Evolutionary conservation across 2,888 invertebrate species (phyloP).

Genomic region (Calliphora vomitoria): DNA sequence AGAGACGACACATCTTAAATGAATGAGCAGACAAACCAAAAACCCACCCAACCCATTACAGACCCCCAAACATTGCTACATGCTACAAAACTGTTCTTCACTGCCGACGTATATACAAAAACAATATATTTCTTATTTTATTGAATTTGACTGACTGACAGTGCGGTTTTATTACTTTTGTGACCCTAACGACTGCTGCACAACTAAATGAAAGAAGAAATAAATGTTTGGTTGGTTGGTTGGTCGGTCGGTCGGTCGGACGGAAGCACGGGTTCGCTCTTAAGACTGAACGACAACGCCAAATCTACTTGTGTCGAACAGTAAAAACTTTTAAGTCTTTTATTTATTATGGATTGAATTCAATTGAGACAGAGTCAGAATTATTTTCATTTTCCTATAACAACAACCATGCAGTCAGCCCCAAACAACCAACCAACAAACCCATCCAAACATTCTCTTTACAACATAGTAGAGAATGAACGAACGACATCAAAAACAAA

Average conservation of each 20-base stretch:
- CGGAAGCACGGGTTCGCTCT: background rate
- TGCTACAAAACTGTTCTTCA: background rate
- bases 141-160: conserved; percentile 65
- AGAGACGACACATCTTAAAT: background rate
- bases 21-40: conserved; percentile 28
- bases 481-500: conserved; percentile 18
- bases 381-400: conserved; percentile 34
- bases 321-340: conserved; percentile 53
- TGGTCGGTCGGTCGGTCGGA: conserved; percentile 12
- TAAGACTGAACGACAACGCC: conserved; percentile 23
- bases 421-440: conserved; percentile 10
- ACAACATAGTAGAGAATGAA: conserved; percentile 12
- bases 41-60: conserved; percentile 25
- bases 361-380: conserved; percentile 56
- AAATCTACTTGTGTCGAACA: conserved; percentile 49
- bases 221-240: background rate
- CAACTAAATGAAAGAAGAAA: conserved; percentile 2
- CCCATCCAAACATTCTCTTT: conserved; percentile 15
- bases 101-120: conserved; percentile 7
- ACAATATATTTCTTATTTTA: conserved; percentile 58
- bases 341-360: conserved; percentile 70
- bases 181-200: conserved; percentile 40
- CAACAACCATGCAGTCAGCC: conserved; percentile 7
- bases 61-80: conserved; percentile 1
- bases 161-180: conserved; percentile 63